These are phyloP conservation scores for Pseudomugil gertrudae DNA, from an alignment of 2,797 vertebrate genomes.

Conservation along the genomic window DNA sequence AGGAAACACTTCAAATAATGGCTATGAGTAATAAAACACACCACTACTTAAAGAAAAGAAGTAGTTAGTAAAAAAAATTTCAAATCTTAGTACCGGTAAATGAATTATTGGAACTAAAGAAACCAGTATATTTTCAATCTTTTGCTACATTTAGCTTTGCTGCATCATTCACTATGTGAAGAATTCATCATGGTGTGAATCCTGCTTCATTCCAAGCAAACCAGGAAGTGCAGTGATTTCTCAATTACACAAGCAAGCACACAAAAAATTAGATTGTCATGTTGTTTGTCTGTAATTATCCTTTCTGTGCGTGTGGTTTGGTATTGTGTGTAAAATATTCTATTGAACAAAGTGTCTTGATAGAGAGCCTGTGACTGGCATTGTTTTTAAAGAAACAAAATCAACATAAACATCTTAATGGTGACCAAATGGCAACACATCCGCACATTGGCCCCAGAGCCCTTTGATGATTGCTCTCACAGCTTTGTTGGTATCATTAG, in stretches of 20 bases:
- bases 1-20: too few relatives aligned
- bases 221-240: constrained; percentile 14
- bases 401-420: constrained; percentile 54
- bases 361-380: constrained; percentile 20
- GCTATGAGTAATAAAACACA: too few relatives aligned
- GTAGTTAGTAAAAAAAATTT: too few relatives aligned
- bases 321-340: constrained; percentile 15
- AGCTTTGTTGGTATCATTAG: constrained; percentile 40
- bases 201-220: constrained; percentile 16
- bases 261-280: constrained; percentile 37
- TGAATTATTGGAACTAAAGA: neutral
- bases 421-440: constrained; percentile 56
- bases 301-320: constrained; percentile 53
- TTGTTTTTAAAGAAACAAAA: constrained; percentile 49
- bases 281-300: constrained; percentile 48
- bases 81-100: too few relatives aligned
- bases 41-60: too few relatives aligned
- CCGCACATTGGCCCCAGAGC: neutral
- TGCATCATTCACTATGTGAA: constrained; percentile 7
- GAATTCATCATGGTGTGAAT: constrained; percentile 2
- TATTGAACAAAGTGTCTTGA: constrained; percentile 30
- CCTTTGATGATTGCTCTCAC: constrained; percentile 44
- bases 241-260: constrained; percentile 36
- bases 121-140: constrained; percentile 8
- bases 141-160: constrained; percentile 3